These are phyloP conservation scores for Drusus annulatus DNA, from an alignment of 1,140 invertebrate species.

Conservation along the genomic window DNA sequence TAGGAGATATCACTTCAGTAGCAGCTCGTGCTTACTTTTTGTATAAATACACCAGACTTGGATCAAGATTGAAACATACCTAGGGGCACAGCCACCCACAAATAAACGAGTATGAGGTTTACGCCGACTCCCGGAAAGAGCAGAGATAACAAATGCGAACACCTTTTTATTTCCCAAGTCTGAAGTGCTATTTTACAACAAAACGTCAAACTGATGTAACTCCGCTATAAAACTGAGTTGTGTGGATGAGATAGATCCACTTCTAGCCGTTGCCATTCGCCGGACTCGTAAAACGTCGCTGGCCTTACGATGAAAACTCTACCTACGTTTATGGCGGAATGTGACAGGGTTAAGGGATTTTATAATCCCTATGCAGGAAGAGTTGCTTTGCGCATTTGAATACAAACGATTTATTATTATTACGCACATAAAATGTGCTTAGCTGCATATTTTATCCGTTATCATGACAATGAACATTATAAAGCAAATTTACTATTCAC, in stretches of 20 bases:
- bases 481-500: too few relatives aligned
- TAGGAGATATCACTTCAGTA: too few relatives aligned
- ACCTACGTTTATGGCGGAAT: constrained; percentile 20
- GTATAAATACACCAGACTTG: too few relatives aligned
- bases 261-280: constrained; percentile 13
- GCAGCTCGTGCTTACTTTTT: too few relatives aligned
- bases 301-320: not conserved
- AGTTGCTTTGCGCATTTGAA: too few relatives aligned
- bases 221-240: constrained; percentile 32
- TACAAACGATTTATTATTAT: not conserved
- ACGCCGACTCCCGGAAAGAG: constrained; percentile 3
- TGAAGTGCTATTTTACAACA: constrained; percentile 32
- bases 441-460: too few relatives aligned
- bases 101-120: not conserved
- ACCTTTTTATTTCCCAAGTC: constrained; percentile 11
- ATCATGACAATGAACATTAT: too few relatives aligned
- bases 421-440: too few relatives aligned
- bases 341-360: constrained; percentile 10
- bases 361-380: too few relatives aligned
- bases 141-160: constrained; percentile 4
- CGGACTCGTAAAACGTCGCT: constrained; percentile 13
- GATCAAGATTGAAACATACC: too few relatives aligned
- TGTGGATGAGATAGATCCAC: constrained; percentile 20
- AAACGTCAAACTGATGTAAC: constrained; percentile 30
- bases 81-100: not conserved